Evolutionary conservation across 2,888 invertebrate genomes (phyloP).

Genomic region (Parascotia fuliginaria): DNA sequence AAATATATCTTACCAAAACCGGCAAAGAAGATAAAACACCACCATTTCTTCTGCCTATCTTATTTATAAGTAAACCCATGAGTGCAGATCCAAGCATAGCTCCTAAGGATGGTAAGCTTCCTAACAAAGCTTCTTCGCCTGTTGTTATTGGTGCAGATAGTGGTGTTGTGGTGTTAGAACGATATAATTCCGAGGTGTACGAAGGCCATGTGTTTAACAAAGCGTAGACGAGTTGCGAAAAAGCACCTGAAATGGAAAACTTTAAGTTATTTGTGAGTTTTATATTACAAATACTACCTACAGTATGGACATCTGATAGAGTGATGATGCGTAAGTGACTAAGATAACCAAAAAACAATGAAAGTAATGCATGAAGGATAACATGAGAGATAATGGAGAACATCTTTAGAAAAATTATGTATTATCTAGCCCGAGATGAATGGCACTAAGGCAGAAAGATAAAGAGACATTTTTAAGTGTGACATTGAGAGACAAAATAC

Average conservation of each 20-base stretch:
- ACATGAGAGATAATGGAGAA: too few species aligned
- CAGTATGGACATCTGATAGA: too few species aligned
- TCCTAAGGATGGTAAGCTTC: slow-evolving; percentile 62
- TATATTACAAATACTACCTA: too few species aligned
- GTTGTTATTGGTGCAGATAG: slow-evolving; percentile 48
- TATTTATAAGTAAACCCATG: slow-evolving; percentile 51
- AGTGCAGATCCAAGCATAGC: slow-evolving; percentile 55
- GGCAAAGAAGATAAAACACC: slow-evolving; percentile 75
- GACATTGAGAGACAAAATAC: too few species aligned
- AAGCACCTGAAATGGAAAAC: slow-evolving; percentile 1
- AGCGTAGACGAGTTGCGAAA: background rate
- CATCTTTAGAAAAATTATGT: too few species aligned
- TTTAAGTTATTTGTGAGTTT: too few species aligned
- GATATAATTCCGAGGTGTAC: slow-evolving; percentile 1
- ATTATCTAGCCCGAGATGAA: too few species aligned
- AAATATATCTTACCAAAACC: slow-evolving; percentile 56
- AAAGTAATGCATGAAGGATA: too few species aligned
- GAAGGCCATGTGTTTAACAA: slow-evolving; percentile 2
- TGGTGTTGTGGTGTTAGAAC: slow-evolving; percentile 1
- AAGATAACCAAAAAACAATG: too few species aligned
- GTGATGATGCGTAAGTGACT: too few species aligned
- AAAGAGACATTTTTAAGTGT: too few species aligned
- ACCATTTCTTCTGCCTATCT: slow-evolving; percentile 55
- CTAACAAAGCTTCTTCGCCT: slow-evolving; percentile 57
- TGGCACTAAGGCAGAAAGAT: too few species aligned